A percentile compares a stretch with the other conserved stretches of the same genome.
Conservation (phyloP, 2,888 invertebrate species). For the Drosophila meridiana region DNA sequence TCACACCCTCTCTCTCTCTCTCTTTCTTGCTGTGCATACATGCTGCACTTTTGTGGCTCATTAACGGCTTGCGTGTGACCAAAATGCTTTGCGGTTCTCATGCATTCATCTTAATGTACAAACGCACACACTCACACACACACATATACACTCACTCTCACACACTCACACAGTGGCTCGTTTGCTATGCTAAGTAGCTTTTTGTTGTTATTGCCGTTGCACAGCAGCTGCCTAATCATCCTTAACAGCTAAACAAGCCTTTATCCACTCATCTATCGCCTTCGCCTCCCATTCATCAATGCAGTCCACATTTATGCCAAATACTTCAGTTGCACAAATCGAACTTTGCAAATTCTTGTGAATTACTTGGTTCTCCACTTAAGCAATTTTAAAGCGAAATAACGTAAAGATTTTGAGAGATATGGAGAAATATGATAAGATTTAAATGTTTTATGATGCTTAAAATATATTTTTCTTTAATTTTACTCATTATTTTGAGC, state of each 20-base stretch:
- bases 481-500: too few relatives aligned
- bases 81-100: conserved; percentile 62
- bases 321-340: conserved; percentile 15
- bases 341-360: neutral
- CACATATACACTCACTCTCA: neutral
- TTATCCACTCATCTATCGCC: conserved; percentile 33
- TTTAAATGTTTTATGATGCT: neutral
- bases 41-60: conserved; percentile 78
- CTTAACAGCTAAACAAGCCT: conserved; percentile 17
- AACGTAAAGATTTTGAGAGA: neutral
- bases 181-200: conserved; percentile 62
- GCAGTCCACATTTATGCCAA: conserved; percentile 34
- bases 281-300: neutral
- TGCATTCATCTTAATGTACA: conserved; percentile 48
- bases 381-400: neutral
- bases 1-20: neutral
- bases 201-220: conserved; percentile 40
- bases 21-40: conserved; percentile 14
- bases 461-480: too few relatives aligned
- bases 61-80: conserved; percentile 74
- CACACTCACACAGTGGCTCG: conserved; percentile 28
- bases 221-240: conserved; percentile 37
- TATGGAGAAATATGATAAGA: neutral
- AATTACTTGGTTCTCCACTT: neutral
- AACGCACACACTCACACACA: too few relatives aligned